phyloP scores from a whole-genome alignment of 2,113 vertebrate genomes.

The Muntiacus muntjak region DNA sequence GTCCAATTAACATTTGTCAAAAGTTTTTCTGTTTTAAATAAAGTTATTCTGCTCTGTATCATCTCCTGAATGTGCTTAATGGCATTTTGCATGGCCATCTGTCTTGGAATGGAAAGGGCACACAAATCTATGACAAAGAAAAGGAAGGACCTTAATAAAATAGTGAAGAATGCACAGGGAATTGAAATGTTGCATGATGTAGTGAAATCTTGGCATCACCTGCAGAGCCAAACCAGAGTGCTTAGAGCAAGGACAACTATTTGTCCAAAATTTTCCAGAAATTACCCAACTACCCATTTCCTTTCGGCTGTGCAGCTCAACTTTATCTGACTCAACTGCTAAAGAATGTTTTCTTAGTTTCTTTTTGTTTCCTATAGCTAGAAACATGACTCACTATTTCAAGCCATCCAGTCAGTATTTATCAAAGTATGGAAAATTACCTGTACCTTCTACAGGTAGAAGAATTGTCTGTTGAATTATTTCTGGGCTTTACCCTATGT shows the following conservation, averaged over 20 bases:
- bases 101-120: conserved; percentile 58
- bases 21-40: conserved; percentile 67
- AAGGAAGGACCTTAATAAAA: neutral
- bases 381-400: neutral
- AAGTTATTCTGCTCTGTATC: conserved; percentile 51
- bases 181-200: fast-evolving
- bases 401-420: neutral
- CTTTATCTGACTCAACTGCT: neutral
- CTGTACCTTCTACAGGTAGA: neutral
- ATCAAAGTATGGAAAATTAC: neutral
- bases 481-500: neutral
- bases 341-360: neutral
- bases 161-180: neutral
- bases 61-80: conserved; percentile 64
- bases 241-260: neutral
- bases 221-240: neutral
- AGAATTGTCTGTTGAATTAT: neutral
- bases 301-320: neutral
- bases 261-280: neutral
- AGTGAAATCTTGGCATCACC: neutral
- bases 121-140: conserved; percentile 55
- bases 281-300: neutral
- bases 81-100: conserved; percentile 56
- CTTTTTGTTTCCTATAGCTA: neutral
- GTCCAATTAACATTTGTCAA: conserved; percentile 70